A percentile compares a stretch with the other conserved stretches of the same genome.
phyloP scores from a whole-genome alignment of 2,113 vertebrate genomes.

The Pavo muticus region DNA sequence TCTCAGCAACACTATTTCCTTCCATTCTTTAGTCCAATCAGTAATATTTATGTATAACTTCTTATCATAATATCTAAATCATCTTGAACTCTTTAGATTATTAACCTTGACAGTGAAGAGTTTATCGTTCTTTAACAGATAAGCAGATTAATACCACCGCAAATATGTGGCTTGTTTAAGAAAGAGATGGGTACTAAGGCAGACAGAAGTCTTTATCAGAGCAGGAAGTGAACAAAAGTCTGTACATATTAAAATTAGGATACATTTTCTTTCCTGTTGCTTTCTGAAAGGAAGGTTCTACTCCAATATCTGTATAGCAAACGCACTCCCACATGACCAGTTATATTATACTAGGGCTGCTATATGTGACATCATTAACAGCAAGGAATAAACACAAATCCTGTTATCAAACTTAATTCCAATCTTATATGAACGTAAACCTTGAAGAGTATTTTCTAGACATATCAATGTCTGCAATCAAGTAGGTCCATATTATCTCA shows the following conservation, averaged over 20 bases:
- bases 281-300: background rate
- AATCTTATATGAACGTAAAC: background rate
- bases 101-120: background rate
- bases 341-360: background rate
- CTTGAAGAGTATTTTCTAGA: background rate
- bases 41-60: background rate
- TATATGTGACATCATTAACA: background rate
- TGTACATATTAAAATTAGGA: background rate
- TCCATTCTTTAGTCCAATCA: background rate
- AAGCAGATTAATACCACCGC: background rate
- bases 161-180: background rate
- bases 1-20: background rate
- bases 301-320: background rate
- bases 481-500: slow-evolving; percentile 31
- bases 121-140: background rate
- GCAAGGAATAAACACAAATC: slow-evolving; percentile 4
- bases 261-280: background rate
- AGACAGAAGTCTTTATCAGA: background rate
- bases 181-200: background rate
- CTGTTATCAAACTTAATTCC: slow-evolving; percentile 5
- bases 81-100: background rate
- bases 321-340: background rate
- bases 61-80: background rate
- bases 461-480: slow-evolving; percentile 41
- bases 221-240: background rate